Percentiles rank a stretch among this genome's conserved stretches.
Evolutionary conservation across 2,113 vertebrate genomes (phyloP).

Genomic region (Columbina picui): DNA sequence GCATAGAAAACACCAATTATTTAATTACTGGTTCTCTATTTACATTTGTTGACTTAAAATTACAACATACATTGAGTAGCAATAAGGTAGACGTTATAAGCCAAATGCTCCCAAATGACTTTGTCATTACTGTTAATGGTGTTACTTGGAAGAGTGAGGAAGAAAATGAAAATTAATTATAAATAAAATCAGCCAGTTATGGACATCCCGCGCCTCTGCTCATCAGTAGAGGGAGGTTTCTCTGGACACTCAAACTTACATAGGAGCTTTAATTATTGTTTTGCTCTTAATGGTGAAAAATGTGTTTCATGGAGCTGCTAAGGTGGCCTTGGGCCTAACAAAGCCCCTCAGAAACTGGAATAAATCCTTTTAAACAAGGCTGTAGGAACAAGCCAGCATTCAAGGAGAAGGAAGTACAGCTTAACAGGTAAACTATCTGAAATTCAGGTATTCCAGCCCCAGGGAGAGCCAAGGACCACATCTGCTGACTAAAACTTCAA

Average conservation of each 20-base stretch:
- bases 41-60: not conserved
- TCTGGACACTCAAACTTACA: not conserved
- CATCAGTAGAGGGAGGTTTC: not conserved
- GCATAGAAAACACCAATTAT: not conserved
- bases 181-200: not conserved
- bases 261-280: not conserved
- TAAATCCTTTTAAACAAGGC: not conserved
- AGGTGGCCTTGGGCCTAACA: not conserved
- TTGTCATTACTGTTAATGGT: not conserved
- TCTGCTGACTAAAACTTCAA: not conserved
- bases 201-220: not conserved
- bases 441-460: not conserved
- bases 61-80: not conserved
- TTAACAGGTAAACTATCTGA: not conserved
- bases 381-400: not conserved
- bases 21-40: not conserved
- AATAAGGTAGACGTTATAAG: not conserved
- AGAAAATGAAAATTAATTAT: not conserved
- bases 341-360: not conserved
- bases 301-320: rapidly evolving
- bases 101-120: not conserved
- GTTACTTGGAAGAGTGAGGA: not conserved
- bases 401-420: not conserved
- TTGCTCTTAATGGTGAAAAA: not conserved
- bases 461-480: not conserved